Base-by-base conservation (phyloP, 2,797 vertebrate genomes). In the Acanthiza pusilla region DNA sequence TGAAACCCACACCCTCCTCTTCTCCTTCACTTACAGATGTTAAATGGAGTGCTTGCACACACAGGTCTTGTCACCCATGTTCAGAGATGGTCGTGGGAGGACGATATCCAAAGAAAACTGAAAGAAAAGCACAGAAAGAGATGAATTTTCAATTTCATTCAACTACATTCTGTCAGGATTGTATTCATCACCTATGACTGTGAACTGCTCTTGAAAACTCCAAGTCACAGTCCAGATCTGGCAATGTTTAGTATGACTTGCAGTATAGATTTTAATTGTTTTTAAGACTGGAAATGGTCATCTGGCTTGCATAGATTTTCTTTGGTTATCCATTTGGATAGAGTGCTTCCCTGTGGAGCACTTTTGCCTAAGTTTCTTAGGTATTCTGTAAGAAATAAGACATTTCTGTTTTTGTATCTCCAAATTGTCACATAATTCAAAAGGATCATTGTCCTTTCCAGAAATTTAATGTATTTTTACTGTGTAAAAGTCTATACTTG, bases 11-110 rank as follows among this genome's bases (percentile, higher is more conserved):
- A 1, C 43, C 7, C 5, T 81, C 60, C 43, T 66, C 43, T 71
- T n/a, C n/a, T n/a, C 16, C n/a, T 55, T 23, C 19, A 4, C 65
- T 62, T 85, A 57, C 17, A 42, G 43, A 20, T 18, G 13, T 26
- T 29, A 8, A 2, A 5, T 6, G 30, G 45, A 45, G 21, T n/a
- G 27, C 43, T 36, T 65, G 27, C 51, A 13, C 5, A 6, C 34
- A 25, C 5, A 32, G 21, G 53, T 48, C 36, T 48, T 34, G 10
- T 43, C 48, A 63, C 13, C 13, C 11, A 1, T 0, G 0, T 11
- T 61, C 71, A 13, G 22, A 38, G 10, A 62, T 20, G 13, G 18
- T 32, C 18, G 42, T 18, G 13, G 54, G 34, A 74, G 60, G 29
- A 66, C 48, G 67, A 81, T 81, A 77, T 10, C 18, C 48, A 47